Base-by-base conservation (phyloP, 1,140 invertebrate species). In the Scylla paramamosain region DNA sequence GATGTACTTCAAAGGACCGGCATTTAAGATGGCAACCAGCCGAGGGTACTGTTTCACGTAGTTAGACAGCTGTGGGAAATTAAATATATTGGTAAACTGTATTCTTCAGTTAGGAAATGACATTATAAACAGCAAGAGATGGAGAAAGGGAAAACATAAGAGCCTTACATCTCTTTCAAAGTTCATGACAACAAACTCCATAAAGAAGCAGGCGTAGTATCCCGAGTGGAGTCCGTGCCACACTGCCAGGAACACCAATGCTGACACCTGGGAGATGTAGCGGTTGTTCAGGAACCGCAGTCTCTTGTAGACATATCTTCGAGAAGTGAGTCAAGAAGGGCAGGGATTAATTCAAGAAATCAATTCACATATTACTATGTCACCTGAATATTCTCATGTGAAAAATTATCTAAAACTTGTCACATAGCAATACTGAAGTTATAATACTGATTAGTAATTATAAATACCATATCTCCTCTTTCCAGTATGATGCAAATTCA, bases 161-260 rank as follows among this genome's bases (percentile, higher is more conserved):
- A n/a, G 6, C 97, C 98, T 98, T 97, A 99, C 98, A 96, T 98
- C 98, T 97, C 98, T 98, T 96, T 99, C 99, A 96, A 98, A 98
- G 95, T 98, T 98, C 96, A 99, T 98, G 83, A 99, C 98, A 31
- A 98, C 97, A 96, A 99, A 99, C 97, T 99, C 99, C 97, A 99
- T 98, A 82, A 99, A 98, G 97, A 99, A 99, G 86, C 98, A 98
- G 96, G 98, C 97, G 96, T 99, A 99, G 96, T 99, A 99, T 4
- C 99, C 99, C 16, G 98, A 98, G 96, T 99, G 98, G 82, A 98
- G 97, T 25, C 99, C 99, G 97, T 99, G 99, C 99, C 99, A 99
- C 0, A 99, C 95, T 0, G 99, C 98, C 14, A 99, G 97, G 97
- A 99, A 99, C 0, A 98, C 83, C 28, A 99, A 97, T 0, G 99